Evolutionary conservation across 2,888 invertebrate genomes (phyloP).

Genomic region (Zygothrica quintamaculata): DNA sequence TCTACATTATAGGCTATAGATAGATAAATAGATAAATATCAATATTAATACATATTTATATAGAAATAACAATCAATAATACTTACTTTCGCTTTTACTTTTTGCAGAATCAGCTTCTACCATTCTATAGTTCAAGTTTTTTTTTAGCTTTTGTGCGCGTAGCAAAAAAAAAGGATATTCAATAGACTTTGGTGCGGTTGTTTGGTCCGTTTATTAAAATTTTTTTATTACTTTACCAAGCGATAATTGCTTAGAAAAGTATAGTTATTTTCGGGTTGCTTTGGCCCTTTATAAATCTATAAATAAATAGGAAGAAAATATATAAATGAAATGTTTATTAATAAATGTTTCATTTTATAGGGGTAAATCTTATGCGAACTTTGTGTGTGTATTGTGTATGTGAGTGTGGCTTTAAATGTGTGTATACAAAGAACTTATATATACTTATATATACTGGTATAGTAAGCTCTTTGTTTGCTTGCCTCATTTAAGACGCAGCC

Average conservation of each 20-base stretch:
- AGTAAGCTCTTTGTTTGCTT: constrained; percentile 1
- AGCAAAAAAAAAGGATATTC: constrained; percentile 65
- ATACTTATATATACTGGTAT: too few species aligned
- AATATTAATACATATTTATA: too few species aligned
- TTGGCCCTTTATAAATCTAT: constrained; percentile 72
- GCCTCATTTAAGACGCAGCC: not conserved
- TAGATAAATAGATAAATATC: not conserved
- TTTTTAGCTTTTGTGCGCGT: constrained; percentile 81
- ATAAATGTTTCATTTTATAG: not conserved
- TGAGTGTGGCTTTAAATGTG: too few species aligned
- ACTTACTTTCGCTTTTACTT: constrained; percentile 91
- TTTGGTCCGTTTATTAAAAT: constrained; percentile 30
- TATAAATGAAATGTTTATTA: not conserved
- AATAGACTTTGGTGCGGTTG: constrained; percentile 37
- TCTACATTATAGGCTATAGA: constrained; percentile 93
- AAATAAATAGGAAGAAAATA: constrained; percentile 32
- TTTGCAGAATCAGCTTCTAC: constrained; percentile 94
- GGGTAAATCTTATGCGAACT: too few species aligned
- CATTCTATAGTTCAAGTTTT: constrained; percentile 90
- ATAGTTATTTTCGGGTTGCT: constrained; percentile 40
- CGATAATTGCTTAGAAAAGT: constrained; percentile 55
- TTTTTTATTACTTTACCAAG: constrained; percentile 32
- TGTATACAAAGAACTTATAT: too few species aligned
- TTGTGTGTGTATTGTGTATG: too few species aligned
- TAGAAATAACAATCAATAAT: too few species aligned